Percentiles rank a stretch among this genome's conserved stretches.
Evolutionary conservation across 2,888 invertebrate genomes (phyloP).

Genomic region (Dicranocentrus wangi): DNA sequence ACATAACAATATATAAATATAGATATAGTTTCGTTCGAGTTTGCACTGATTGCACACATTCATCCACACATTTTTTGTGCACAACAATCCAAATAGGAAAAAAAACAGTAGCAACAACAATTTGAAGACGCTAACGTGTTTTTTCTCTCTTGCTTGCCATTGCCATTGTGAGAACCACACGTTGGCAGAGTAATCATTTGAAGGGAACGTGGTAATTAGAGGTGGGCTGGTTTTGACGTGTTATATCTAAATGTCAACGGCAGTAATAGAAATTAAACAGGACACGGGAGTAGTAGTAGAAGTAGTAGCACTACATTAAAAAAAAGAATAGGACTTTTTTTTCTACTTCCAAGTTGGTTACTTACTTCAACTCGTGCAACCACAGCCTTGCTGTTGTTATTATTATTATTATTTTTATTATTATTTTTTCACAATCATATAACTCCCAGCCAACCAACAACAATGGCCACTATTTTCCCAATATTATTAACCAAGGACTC

Average conservation of each 20-base stretch:
- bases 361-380: no score
- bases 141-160: no score
- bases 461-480: background rate
- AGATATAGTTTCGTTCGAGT: background rate
- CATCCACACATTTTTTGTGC: background rate
- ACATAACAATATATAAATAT: background rate
- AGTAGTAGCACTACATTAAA: background rate
- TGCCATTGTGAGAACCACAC: conserved; percentile 19
- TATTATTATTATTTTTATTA: no score
- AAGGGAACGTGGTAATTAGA: conserved; percentile 40
- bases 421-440: no score
- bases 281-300: background rate
- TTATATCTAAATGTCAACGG: conserved; percentile 60
- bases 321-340: background rate
- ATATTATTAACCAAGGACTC: background rate
- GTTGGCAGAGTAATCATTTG: background rate
- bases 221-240: conserved; percentile 24
- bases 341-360: no score
- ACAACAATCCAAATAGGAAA: background rate
- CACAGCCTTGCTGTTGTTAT: no score
- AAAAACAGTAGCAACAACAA: conserved; percentile 11
- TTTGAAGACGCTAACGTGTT: no score
- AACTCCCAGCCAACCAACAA: no score
- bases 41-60: no score
- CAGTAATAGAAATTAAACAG: conserved; percentile 20